Percentiles rank a stretch among this genome's conserved stretches.
phyloP scores from a whole-genome alignment of 2,113 vertebrate species.

The Otocyon megalotis region DNA sequence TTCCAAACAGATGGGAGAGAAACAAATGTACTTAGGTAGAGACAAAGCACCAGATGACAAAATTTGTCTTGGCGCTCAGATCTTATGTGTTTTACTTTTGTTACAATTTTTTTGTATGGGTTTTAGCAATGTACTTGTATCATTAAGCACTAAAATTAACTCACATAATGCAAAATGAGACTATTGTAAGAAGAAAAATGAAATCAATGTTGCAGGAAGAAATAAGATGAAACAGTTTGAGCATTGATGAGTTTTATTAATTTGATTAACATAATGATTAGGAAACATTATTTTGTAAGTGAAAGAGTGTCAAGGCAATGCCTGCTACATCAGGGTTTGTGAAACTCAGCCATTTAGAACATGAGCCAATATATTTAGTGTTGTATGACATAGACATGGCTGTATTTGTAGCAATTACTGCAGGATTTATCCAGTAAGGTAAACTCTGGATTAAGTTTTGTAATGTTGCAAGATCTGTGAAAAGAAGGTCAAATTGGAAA shows the following conservation, averaged over 20 bases:
- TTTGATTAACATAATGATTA: not conserved
- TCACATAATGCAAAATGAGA: slow-evolving; percentile 45
- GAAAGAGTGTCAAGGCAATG: not conserved
- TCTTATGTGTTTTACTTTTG: slow-evolving; percentile 61
- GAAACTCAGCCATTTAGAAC: not conserved
- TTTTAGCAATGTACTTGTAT: slow-evolving; percentile 46
- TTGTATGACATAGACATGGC: not conserved
- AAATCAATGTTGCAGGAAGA: slow-evolving; percentile 31
- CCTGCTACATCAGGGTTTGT: not conserved
- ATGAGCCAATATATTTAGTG: not conserved
- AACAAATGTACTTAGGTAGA: slow-evolving; percentile 77
- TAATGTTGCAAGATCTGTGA: not conserved
- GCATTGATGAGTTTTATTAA: not conserved
- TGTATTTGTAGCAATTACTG: not conserved
- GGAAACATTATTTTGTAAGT: slow-evolving; percentile 23
- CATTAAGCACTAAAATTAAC: slow-evolving; percentile 69
- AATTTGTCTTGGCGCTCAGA: slow-evolving; percentile 71
- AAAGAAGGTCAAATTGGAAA: not conserved
- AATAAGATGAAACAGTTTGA: slow-evolving; percentile 47
- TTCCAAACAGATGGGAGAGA: slow-evolving; percentile 78
- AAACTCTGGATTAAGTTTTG: not conserved
- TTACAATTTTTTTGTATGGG: slow-evolving; percentile 64
- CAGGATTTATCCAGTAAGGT: not conserved
- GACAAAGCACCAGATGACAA: slow-evolving; percentile 78
- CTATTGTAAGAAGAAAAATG: slow-evolving; percentile 39